These are phyloP conservation scores for Hyperopisus bebe DNA, from an alignment of 2,113 vertebrate genomes.

Conservation along the genomic window DNA sequence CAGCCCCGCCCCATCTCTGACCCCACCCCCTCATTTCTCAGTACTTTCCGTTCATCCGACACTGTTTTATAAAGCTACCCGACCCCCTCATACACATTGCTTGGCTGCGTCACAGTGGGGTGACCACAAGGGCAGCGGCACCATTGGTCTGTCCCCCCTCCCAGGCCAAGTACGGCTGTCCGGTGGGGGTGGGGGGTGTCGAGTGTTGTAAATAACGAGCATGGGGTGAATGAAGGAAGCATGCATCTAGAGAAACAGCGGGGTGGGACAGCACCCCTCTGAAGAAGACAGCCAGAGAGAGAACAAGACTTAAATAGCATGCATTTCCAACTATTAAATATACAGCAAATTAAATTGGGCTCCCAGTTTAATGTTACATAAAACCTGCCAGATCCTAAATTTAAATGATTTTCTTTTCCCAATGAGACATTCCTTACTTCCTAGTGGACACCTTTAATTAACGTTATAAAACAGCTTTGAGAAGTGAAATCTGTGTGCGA, in stretches of 20 bases:
- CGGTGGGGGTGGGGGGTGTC: neutral
- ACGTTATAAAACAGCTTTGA: neutral
- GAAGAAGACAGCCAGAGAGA: neutral
- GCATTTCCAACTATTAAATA: neutral
- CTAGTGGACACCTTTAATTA: slow-evolving; percentile 2
- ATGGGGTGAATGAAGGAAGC: neutral
- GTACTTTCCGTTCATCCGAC: neutral
- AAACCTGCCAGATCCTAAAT: neutral
- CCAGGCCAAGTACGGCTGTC: slow-evolving; percentile 61
- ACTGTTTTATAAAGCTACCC: slow-evolving; percentile 14
- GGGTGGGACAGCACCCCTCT: neutral
- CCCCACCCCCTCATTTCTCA: neutral
- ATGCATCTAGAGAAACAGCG: neutral
- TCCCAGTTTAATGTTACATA: neutral
- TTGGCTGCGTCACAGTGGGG: slow-evolving; percentile 56
- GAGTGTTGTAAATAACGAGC: neutral
- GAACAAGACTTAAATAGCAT: neutral
- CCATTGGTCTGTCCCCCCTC: slow-evolving; percentile 63
- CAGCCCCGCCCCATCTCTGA: neutral
- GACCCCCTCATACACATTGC: slow-evolving; percentile 3
- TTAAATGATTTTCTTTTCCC: neutral
- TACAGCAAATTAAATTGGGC: slow-evolving; percentile 1
- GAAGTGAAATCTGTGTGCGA: neutral
- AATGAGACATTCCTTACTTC: neutral
- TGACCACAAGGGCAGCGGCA: slow-evolving; percentile 50